These are phyloP conservation scores for Brachycybe producta DNA, from an alignment of 2,888 invertebrate species.

Conservation along the genomic window DNA sequence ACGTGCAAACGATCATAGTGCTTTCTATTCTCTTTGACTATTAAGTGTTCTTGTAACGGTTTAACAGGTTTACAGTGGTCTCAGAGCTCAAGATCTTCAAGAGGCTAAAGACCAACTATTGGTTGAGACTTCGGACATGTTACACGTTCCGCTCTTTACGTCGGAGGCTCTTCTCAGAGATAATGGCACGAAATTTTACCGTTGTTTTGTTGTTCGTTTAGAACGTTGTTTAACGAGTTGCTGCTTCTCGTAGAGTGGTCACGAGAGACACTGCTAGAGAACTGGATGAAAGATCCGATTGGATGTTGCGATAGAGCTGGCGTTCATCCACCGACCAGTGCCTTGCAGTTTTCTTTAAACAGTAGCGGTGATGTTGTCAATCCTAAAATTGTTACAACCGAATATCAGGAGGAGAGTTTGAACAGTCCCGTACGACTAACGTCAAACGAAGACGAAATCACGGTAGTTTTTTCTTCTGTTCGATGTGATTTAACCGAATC, in stretches of 20 bases:
- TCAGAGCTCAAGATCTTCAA: slow-evolving; percentile 52
- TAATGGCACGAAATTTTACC: slow-evolving; percentile 41
- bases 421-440: slow-evolving; percentile 23
- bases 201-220: slow-evolving; percentile 1
- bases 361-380: slow-evolving; percentile 30
- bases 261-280: slow-evolving; percentile 47
- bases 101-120: slow-evolving; percentile 55
- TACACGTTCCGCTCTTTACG: slow-evolving; percentile 53
- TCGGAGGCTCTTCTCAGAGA: slow-evolving; percentile 53
- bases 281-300: slow-evolving; percentile 53
- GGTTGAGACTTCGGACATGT: slow-evolving; percentile 56
- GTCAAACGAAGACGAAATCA: slow-evolving; percentile 20
- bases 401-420: slow-evolving; percentile 23
- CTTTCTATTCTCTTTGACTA: too few relatives aligned
- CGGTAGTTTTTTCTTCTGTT: slow-evolving; percentile 18
- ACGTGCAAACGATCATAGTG: too few relatives aligned
- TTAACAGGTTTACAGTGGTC: slow-evolving; percentile 43
- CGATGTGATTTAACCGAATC: background rate
- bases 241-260: slow-evolving; percentile 47
- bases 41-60: too few relatives aligned
- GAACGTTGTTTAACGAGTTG: background rate
- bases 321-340: slow-evolving; percentile 47
- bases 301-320: slow-evolving; percentile 52
- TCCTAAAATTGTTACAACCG: slow-evolving; percentile 21
- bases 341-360: slow-evolving; percentile 27